Evolutionary conservation across 1,140 invertebrate species (phyloP).

Genomic region (Lepidurus couesii): DNA sequence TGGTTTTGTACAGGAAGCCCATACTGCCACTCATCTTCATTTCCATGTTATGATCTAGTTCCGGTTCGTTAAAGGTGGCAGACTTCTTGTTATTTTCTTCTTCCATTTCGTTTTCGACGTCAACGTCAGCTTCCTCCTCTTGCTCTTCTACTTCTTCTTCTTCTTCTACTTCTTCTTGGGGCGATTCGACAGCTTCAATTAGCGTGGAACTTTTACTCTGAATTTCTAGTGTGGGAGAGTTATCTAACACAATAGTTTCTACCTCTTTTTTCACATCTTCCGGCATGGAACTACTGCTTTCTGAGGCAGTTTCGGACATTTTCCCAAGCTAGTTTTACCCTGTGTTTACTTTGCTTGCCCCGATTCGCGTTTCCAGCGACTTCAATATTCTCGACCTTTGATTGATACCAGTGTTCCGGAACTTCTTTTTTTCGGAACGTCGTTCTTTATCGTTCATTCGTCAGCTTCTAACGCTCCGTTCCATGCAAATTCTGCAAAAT

Average conservation of each 20-base stretch:
- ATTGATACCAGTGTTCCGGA: too few species aligned
- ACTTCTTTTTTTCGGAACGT: too few species aligned
- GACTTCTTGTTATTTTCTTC: not conserved
- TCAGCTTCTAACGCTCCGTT: too few species aligned
- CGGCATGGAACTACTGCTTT: not conserved
- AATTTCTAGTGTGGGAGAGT: not conserved
- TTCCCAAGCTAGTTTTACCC: not conserved
- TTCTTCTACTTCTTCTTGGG: not conserved
- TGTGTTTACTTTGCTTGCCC: not conserved
- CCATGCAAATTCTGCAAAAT: too few species aligned
- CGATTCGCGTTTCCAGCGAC: not conserved
- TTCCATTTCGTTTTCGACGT: not conserved
- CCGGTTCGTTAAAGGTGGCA: not conserved
- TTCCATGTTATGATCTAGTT: not conserved
- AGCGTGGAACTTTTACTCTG: not conserved
- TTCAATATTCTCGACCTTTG: not conserved
- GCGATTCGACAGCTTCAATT: not conserved
- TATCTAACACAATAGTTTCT: not conserved
- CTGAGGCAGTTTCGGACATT: not conserved
- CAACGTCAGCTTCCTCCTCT: not conserved
- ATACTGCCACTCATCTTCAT: slow-evolving; percentile 24
- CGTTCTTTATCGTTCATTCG: too few species aligned
- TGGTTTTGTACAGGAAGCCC: slow-evolving; percentile 32
- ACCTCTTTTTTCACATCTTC: not conserved
- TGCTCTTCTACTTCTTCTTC: not conserved